Conservation (phyloP, 2,113 vertebrate genomes). For the Abramis brama region DNA sequence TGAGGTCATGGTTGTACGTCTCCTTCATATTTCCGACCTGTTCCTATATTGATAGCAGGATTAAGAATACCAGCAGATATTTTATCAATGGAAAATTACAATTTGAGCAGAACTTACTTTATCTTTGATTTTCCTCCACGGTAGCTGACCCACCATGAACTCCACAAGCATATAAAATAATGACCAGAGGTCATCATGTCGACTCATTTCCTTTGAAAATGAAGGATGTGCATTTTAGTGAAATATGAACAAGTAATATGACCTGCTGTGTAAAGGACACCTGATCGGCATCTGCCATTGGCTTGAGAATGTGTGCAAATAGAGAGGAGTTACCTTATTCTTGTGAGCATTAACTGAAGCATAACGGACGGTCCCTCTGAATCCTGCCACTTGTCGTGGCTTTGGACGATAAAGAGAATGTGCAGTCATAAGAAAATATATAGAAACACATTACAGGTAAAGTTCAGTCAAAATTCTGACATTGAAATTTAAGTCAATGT, state of each 20-base stretch:
- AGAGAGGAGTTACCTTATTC: slow-evolving; percentile 84
- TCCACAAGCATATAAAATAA: slow-evolving; percentile 99
- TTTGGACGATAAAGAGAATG: slow-evolving; percentile 60
- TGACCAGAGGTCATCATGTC: slow-evolving; percentile 98
- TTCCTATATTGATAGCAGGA: slow-evolving; percentile 75
- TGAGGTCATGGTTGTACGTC: slow-evolving; percentile 91
- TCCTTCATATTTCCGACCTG: slow-evolving; percentile 98
- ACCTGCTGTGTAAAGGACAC: background rate
- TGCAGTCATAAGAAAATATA: slow-evolving; percentile 52
- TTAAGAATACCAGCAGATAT: background rate
- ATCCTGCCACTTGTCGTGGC: slow-evolving; percentile 95
- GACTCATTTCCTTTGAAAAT: slow-evolving; percentile 91
- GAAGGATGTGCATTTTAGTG: background rate
- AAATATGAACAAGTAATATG: slow-evolving; percentile 6
- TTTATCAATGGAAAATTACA: background rate
- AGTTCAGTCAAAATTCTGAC: background rate
- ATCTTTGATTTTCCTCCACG: slow-evolving; percentile 99
- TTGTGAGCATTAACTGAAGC: slow-evolving; percentile 96
- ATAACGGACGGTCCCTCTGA: slow-evolving; percentile 95
- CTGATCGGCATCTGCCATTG: background rate
- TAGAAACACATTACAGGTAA: background rate
- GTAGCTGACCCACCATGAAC: slow-evolving; percentile 93
- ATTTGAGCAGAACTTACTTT: slow-evolving; percentile 78
- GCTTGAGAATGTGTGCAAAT: background rate
- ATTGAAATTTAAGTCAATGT: background rate